Percentiles rank a stretch among this genome's conserved stretches.
These are phyloP conservation scores for Candidula unifasciata DNA, from an alignment of 2,888 invertebrate genomes.

Conservation along the genomic window DNA sequence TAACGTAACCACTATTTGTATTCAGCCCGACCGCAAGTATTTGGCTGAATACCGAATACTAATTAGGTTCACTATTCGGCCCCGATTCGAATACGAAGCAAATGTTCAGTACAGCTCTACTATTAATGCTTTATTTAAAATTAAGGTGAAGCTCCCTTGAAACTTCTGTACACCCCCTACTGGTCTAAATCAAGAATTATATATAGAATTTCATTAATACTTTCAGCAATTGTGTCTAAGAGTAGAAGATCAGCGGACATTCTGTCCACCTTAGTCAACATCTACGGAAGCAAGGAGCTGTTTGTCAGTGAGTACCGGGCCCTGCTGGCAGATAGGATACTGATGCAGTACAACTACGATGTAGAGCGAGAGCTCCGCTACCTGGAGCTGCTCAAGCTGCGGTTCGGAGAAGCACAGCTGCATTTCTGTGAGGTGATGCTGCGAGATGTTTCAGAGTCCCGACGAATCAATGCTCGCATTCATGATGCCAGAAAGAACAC, in stretches of 20 bases:
- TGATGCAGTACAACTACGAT: slow-evolving; percentile 86
- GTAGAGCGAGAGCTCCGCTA: slow-evolving; percentile 84
- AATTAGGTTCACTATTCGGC: too few species aligned
- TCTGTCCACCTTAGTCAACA: slow-evolving; percentile 97
- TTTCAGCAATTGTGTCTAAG: slow-evolving; percentile 81
- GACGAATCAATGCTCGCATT: slow-evolving; percentile 87
- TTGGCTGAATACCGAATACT: too few species aligned
- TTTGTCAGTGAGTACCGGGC: slow-evolving; percentile 99
- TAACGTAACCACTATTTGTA: too few species aligned
- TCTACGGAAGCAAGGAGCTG: slow-evolving; percentile 97
- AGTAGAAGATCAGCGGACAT: slow-evolving; percentile 88
- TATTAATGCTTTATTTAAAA: too few species aligned
- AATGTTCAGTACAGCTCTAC: too few species aligned
- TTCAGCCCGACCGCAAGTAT: too few species aligned
- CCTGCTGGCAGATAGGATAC: slow-evolving; percentile 87
- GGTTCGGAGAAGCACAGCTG: slow-evolving; percentile 95
- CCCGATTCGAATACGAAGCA: too few species aligned
- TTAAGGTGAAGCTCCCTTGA: too few species aligned
- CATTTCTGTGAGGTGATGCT: slow-evolving; percentile 99
- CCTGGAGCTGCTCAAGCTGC: slow-evolving; percentile 92
- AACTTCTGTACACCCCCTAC: not conserved
- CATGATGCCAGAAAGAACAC: slow-evolving; percentile 67
- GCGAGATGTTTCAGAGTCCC: slow-evolving; percentile 96
- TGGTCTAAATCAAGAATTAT: not conserved
- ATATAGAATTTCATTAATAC: not conserved